phyloP scores from a whole-genome alignment of 2,888 invertebrate genomes.

The Lamproptera curius region DNA sequence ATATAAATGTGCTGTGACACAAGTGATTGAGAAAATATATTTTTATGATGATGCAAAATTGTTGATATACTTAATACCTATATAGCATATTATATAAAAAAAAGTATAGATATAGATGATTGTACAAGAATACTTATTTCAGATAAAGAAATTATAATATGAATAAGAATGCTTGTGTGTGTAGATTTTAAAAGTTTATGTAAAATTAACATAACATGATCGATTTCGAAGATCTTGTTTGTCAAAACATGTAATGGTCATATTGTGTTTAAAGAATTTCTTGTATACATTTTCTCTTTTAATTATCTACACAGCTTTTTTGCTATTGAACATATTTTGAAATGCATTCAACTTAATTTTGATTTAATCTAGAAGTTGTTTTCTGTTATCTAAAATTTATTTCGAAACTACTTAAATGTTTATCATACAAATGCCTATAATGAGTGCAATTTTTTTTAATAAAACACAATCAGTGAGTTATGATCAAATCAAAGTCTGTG shows the following conservation, averaged over 20 bases:
- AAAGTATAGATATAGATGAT: neutral
- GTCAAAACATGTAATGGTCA: no score
- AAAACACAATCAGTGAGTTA: constrained; percentile 7
- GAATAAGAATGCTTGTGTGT: no score
- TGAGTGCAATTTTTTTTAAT: neutral
- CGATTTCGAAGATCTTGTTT: no score
- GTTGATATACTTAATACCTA: neutral
- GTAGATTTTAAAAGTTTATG: no score
- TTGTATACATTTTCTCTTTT: no score
- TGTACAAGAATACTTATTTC: neutral
- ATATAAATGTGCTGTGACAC: constrained; percentile 2
- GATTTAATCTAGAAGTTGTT: no score
- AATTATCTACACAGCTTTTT: neutral
- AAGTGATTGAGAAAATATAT: constrained; percentile 1
- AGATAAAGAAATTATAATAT: no score
- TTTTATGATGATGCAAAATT: neutral
- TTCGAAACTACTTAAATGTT: no score
- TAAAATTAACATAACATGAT: no score
- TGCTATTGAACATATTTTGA: neutral
- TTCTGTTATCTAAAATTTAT: no score
- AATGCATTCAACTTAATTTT: neutral
- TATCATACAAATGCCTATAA: neutral
- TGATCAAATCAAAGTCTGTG: constrained; percentile 4
- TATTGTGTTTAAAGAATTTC: no score
- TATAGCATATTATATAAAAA: constrained; percentile 3